These are phyloP conservation scores for Macquaria ambigua DNA, from an alignment of 2,113 vertebrate genomes.

Conservation along the genomic window DNA sequence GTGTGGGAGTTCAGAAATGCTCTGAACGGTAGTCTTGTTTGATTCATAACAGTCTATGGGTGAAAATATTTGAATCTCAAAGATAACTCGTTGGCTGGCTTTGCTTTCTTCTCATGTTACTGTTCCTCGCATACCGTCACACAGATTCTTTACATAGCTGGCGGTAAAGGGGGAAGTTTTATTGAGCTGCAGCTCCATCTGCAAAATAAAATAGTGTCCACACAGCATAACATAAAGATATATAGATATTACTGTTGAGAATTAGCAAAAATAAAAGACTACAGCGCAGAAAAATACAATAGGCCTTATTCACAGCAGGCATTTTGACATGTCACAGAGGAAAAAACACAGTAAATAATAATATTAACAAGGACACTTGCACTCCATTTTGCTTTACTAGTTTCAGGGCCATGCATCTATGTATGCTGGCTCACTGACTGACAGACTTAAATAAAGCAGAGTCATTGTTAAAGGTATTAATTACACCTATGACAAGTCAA, in stretches of 20 bases:
- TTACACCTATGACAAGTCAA: not conserved
- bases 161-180: not conserved
- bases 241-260: not conserved
- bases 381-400: not conserved
- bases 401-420: not conserved
- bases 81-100: not conserved
- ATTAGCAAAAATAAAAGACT: not conserved
- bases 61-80: slow-evolving; percentile 33
- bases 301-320: not conserved
- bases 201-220: not conserved
- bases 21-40: slow-evolving; percentile 43
- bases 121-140: not conserved
- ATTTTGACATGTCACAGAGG: not conserved
- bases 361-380: not conserved
- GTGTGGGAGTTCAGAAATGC: slow-evolving; percentile 11
- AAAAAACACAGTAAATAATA: not conserved
- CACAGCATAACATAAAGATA: not conserved
- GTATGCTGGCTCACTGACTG: not conserved
- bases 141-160: not conserved
- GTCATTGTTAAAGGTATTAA: not conserved
- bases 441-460: not conserved
- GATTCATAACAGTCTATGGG: slow-evolving; percentile 17
- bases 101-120: not conserved
- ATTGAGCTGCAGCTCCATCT: not conserved
- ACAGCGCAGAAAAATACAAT: not conserved